Percentiles rank a stretch among this genome's conserved stretches.
These are phyloP conservation scores for Pogonus chalceus DNA, from an alignment of 1,140 invertebrate species.

Conservation along the genomic window DNA sequence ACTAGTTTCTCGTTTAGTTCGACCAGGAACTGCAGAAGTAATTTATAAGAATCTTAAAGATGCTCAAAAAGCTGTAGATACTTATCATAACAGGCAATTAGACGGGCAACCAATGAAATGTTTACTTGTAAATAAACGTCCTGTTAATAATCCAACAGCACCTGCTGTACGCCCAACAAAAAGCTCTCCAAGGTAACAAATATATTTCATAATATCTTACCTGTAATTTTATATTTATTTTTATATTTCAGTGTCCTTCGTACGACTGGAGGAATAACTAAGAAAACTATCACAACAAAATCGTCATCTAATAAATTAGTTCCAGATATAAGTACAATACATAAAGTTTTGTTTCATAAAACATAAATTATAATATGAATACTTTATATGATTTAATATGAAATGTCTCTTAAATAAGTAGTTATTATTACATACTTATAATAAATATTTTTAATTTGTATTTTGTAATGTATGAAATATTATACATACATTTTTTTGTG, in stretches of 20 bases:
- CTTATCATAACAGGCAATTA: constrained; percentile 83
- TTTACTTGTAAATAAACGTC: constrained; percentile 59
- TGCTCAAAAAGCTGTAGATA: constrained; percentile 78
- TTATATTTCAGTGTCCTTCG: constrained; percentile 11
- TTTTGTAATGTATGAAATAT: no score
- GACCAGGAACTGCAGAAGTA: constrained; percentile 79
- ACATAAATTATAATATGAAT: constrained; percentile 5
- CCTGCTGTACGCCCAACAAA: constrained; percentile 32
- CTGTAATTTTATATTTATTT: neutral
- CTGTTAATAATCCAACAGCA: constrained; percentile 47
- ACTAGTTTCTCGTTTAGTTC: constrained; percentile 69
- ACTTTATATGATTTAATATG: no score
- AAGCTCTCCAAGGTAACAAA: constrained; percentile 4
- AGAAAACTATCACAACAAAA: constrained; percentile 7
- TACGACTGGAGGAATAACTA: neutral
- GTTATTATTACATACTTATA: no score
- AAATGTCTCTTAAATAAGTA: no score
- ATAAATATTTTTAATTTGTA: no score
- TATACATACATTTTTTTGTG: no score
- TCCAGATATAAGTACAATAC: constrained; percentile 32
- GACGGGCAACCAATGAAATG: constrained; percentile 80
- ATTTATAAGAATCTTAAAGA: constrained; percentile 77
- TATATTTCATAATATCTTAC: constrained; percentile 11
- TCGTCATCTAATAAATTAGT: constrained; percentile 26
- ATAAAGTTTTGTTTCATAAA: constrained; percentile 33